Evolutionary conservation across 2,888 invertebrate species (phyloP), one percentile per base, ranked within the genome.

Genomic region (Chydorus sphaericus): DNA sequence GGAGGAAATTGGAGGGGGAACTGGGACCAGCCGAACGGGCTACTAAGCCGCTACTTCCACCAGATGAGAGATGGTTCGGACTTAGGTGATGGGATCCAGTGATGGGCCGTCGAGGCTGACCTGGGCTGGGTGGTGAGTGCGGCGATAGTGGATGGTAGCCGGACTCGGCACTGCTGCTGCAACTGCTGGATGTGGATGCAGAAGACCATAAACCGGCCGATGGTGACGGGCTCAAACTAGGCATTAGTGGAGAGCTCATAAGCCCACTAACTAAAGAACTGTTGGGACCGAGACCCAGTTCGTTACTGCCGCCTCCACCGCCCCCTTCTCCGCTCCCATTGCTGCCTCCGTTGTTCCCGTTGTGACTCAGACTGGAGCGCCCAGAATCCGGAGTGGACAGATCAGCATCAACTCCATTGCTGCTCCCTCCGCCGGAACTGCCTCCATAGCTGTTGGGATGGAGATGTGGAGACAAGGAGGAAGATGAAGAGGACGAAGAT

Each of bases 41-140:
- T 54, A 63, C 64, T n/a, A n/a, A n/a, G n/a, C n/a, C n/a, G 60
- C 65, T 63, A 57, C 64, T 65, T 54, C 66, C 66, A 56, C 67
- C 62, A 36, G 65, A 7, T 16, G 44, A 14, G 26, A 28, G 23
- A 23, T 26, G 56, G 59, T 65, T 68, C 60, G 68, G 68, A 52
- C 69, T 68, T 63, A 70, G 69, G 63, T 70, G 70, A 60, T 70
- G 70, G 58, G 69, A 67, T 18, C 67, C 71, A 18, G 71, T 71
- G 55, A 71, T 71, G 48, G 71, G 70, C 60, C 72, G 64, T 59
- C 73, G 64, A 58, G 67, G 67, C 49, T 62, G 63, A 49, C 31
- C n/a, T 4, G 29, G 30, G 29, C 29, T 50, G 11, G 29, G 30
- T 5, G 50, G 50, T 16, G 33, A 33, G 18, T 44, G 44, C 44